Base-by-base conservation (phyloP, 64 coral and sea anemone genomes). In the Orbicella faveolata region DNA sequence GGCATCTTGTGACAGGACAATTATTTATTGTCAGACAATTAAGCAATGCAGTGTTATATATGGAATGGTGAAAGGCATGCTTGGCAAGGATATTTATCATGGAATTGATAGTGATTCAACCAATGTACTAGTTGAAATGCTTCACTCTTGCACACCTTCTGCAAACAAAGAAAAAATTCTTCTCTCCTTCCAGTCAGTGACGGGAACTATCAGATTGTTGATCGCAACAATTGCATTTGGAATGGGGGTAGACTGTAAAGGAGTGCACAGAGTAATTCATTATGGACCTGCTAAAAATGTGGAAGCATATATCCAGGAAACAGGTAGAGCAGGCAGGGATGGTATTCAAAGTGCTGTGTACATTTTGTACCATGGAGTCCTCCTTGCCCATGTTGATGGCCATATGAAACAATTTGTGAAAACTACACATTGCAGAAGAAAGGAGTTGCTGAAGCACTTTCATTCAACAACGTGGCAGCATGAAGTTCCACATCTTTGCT, bases 221-320 rank as follows among this genome's bases (percentile, higher is more conserved):
- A 41, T 93, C 39, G 91, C 81, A 9, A 90, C 91, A n/a, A 96
- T 93, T 87, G 94, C 94, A 6, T 93, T 96, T 52, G 83, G 91
- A 19, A 93, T 97, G 91, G 89, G 91, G 10, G 63, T 91, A 62
- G 83, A 94, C 37, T 96, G 90, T 88, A 93, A 96, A 41, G 76
- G 83, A 64, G 91, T 93, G 6, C 34, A 87, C 66, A 68, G 41
- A 15, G 68, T 90, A 34, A 79, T 96, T 18, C 91, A 96, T 44
- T 96, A 88, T 88, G 88, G 95, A 18, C 95, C 91, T 21, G 86
- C 95, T 21, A 90, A 90, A 54, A 90, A 87, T 16, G 20, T 93
- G 21, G 88, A 84, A n/a, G 51, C 83, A 34, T 98, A 91, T 66
- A 64, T 88, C 21, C 79, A 92, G 63, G 95, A 98, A 36, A 92